These are phyloP conservation scores for Drosophila picticornis DNA, from an alignment of 2,888 invertebrate species.

Conservation along the genomic window DNA sequence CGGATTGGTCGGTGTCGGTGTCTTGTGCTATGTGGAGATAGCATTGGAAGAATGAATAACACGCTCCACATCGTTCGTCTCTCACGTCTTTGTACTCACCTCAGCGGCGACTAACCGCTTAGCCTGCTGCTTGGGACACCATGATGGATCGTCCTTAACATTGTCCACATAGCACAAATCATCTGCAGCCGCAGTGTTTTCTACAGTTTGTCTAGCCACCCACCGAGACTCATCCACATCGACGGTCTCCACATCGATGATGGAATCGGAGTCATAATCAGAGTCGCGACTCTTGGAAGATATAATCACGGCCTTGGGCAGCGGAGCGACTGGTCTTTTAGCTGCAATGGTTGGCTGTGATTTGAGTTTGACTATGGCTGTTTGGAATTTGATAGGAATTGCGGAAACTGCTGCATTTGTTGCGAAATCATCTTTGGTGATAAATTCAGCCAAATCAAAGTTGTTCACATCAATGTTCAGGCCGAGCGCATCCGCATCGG, in stretches of 20 bases:
- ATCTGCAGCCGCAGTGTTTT: slow-evolving; percentile 28
- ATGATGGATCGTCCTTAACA: slow-evolving; percentile 82
- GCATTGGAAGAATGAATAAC: slow-evolving; percentile 49
- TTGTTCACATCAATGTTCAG: slow-evolving; percentile 81
- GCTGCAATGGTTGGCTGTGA: not conserved
- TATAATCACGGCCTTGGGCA: slow-evolving; percentile 24
- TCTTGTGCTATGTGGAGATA: slow-evolving; percentile 60
- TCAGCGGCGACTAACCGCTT: slow-evolving; percentile 64
- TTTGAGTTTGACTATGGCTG: slow-evolving; percentile 2
- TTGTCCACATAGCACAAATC: slow-evolving; percentile 79
- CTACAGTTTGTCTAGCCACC: slow-evolving; percentile 13
- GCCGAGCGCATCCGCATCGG: slow-evolving; percentile 79
- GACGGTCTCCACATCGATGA: slow-evolving; percentile 84
- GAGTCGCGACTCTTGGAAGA: slow-evolving; percentile 59
- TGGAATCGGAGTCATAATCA: slow-evolving; percentile 84
- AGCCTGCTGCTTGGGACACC: slow-evolving; percentile 73
- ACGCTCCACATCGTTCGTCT: slow-evolving; percentile 15
- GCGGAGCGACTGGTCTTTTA: not conserved
- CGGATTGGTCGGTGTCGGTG: slow-evolving; percentile 8
- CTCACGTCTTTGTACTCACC: slow-evolving; percentile 59
- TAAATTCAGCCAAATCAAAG: slow-evolving; percentile 84
- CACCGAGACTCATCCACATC: slow-evolving; percentile 74
- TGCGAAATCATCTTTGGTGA: slow-evolving; percentile 84
- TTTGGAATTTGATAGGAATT: slow-evolving; percentile 3
- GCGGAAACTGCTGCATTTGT: slow-evolving; percentile 4